These are phyloP conservation scores for Notamacropus eugenii DNA, from an alignment of 2,797 vertebrate genomes.

Conservation along the genomic window DNA sequence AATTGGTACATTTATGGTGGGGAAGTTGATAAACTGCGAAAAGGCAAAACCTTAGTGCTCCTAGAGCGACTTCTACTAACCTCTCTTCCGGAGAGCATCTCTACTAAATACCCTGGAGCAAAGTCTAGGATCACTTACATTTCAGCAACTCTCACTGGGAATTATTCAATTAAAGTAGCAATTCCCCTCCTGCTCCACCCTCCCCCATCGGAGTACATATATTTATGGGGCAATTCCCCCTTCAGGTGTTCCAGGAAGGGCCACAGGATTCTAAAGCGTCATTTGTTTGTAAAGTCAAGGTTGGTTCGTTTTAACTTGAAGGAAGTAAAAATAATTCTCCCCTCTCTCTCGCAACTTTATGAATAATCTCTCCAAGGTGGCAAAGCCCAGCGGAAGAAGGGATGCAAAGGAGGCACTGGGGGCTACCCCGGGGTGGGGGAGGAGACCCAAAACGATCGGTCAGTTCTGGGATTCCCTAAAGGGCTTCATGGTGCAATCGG, in stretches of 20 bases:
- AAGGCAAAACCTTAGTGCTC: constrained; percentile 86
- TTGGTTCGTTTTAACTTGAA: neutral
- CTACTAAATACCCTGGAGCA: constrained; percentile 83
- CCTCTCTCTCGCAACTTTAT: neutral
- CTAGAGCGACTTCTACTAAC: constrained; percentile 80
- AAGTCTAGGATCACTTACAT: constrained; percentile 86
- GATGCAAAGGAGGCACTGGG: neutral
- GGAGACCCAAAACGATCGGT: neutral
- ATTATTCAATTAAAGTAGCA: constrained; percentile 80
- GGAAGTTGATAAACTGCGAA: constrained; percentile 65
- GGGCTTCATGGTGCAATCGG: constrained; percentile 55
- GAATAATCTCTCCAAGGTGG: neutral
- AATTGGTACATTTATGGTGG: constrained; percentile 71
- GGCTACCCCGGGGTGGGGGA: neutral
- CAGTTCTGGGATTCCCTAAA: constrained; percentile 43
- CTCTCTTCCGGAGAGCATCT: constrained; percentile 83
- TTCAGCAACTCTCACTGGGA: constrained; percentile 76
- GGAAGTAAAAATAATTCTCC: neutral
- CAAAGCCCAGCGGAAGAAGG: constrained; percentile 29
- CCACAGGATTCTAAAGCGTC: neutral
- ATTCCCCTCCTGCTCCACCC: constrained; percentile 76
- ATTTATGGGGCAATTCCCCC: constrained; percentile 54
- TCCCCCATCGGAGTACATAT: constrained; percentile 72
- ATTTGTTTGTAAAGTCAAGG: neutral
- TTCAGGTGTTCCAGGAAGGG: neutral